Evolutionary conservation across 2,888 invertebrate species (phyloP).

Genomic region (Myathropa florea): DNA sequence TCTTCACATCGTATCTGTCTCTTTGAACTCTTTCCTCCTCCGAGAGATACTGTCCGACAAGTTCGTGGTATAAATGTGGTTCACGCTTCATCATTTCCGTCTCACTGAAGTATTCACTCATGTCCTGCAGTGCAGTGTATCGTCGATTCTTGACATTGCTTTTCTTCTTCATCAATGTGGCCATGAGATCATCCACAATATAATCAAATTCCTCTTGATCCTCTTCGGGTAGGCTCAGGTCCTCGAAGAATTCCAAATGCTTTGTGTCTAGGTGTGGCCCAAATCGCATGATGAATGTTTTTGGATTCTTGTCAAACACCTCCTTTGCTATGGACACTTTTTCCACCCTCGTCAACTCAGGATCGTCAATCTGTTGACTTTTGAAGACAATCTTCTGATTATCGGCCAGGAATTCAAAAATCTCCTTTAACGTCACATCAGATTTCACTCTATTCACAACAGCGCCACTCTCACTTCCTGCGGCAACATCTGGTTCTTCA

Average conservation of each 20-base stretch:
- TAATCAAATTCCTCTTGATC: slow-evolving; percentile 83
- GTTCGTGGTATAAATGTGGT: slow-evolving; percentile 93
- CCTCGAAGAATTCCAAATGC: slow-evolving; percentile 87
- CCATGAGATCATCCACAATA: slow-evolving; percentile 84
- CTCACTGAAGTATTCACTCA: slow-evolving; percentile 91
- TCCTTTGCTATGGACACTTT: slow-evolving; percentile 86
- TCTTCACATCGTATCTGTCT: slow-evolving; percentile 83
- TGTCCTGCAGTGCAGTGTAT: slow-evolving; percentile 87
- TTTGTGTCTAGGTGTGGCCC: slow-evolving; percentile 86
- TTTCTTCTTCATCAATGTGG: slow-evolving; percentile 82
- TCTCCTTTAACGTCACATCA: slow-evolving; percentile 59
- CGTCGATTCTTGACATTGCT: slow-evolving; percentile 89
- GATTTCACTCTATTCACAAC: slow-evolving; percentile 26
- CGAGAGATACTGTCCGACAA: slow-evolving; percentile 92
- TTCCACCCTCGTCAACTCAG: slow-evolving; percentile 86
- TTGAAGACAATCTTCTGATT: slow-evolving; percentile 84
- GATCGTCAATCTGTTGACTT: slow-evolving; percentile 90
- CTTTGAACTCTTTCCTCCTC: slow-evolving; percentile 87
- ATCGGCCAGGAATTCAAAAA: slow-evolving; percentile 75
- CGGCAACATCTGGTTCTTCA: slow-evolving; percentile 40
- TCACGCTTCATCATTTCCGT: slow-evolving; percentile 96
- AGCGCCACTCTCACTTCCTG: slow-evolving; percentile 33
- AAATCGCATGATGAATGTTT: slow-evolving; percentile 88
- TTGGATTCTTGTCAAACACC: slow-evolving; percentile 85
- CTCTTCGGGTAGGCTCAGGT: slow-evolving; percentile 75